These are phyloP conservation scores for chimpanzee (Pan troglodytes) DNA, from an alignment of 2,113 vertebrate species.

Conservation along the genomic window NHGRI_mPanTro3-v2.1_pri NC_072404.2:74085501-74086000, in stretches of 20 bases:
- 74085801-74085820: background rate
- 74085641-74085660: background rate
- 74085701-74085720: background rate
- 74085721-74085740: background rate
- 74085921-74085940: too few relatives aligned
- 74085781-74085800: background rate
- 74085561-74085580: background rate
- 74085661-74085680: background rate
- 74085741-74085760: background rate
- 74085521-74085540: background rate
- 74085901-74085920: background rate
- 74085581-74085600: background rate
- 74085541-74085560: background rate
- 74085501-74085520: background rate
- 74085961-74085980: too few relatives aligned
- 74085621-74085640: background rate
- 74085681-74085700: background rate
- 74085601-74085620: background rate
- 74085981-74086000: too few relatives aligned
- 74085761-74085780: background rate
- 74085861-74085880: background rate
- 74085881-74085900: background rate
- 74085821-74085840: background rate
- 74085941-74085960: too few relatives aligned
- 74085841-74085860: background rate